Evolutionary conservation across 2,113 vertebrate genomes (phyloP), one percentile per base, ranked within the genome.

Genomic region (Gymnocephalus cernua): DNA sequence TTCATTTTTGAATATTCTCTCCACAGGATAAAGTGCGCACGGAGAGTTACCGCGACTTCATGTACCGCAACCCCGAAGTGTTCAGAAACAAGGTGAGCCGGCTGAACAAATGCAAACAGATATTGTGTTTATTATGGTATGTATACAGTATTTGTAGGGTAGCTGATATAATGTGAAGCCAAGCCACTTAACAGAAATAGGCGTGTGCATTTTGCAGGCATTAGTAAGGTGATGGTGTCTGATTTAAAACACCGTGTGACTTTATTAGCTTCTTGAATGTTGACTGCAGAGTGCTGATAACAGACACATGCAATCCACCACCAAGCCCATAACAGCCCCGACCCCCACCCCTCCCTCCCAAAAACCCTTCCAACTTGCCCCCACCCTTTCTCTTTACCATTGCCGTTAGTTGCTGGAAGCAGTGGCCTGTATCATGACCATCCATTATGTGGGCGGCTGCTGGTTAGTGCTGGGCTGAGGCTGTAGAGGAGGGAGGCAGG

Each of bases 31-130:
- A 94, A 94, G 96, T 99, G 13, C 96, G 98, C 51, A 99, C 97
- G 0, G 97, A 98, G 93, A 96, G 96, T 91, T 99, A 99, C 92
- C 93, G 97, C 6, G 96, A 99, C 92, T 99, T 99, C 94, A 96
- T 99, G 89, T 97, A 96, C 90, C 88, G 91, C 77, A 99, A 99
- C 89, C 86, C 95, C 2, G 97, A 98, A 5, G 91, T 98, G 88
- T 99, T 99, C 96, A 96, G 91, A 94, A 97, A 97, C 93, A 99
- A 99, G 96, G 98, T 99, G 86, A 95, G 97, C 18, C 38, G 1
- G 7, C 11, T 41, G 4, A 69, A 54, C 23, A 19, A 5, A 56
- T 12, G 18, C 48, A 63, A 23, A 65, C 41, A 25, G 8, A 58
- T 48, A 41, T 41, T 41, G 44, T 25, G 4, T 68, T 48, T 25